Evolutionary conservation across 2,797 vertebrate species (phyloP), one percentile per base, ranked within the genome.

Genomic region (Dipus sagitta): DNA sequence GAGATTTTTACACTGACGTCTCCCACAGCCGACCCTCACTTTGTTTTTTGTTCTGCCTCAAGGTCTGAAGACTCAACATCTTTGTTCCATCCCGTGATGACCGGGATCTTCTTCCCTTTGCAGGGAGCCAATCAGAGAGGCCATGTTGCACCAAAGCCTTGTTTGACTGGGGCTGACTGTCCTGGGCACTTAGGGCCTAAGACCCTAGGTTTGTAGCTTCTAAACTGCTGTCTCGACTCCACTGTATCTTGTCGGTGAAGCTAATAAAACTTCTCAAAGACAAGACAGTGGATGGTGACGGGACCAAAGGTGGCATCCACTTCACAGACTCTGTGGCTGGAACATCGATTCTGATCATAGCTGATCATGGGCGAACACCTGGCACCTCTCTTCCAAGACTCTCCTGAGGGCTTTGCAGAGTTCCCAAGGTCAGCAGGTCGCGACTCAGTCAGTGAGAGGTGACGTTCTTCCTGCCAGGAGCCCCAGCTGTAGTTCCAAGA

Each of bases 231-330:
- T 92, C 58, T 92, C 91, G 71, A 85, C 87, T 70, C 77, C 38
- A 74, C 85, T 76, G 88, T 58, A 71, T 58, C 42, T 67, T 64
- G 62, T 32, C 60, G 76, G 77, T 2, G 24, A 93, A 90, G 34
- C 85, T 91, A 79, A 95, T 85, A 89, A 91, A 97, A 82, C 54
- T 58, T 28, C 70, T 75, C 28, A 2, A 86, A 90, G 68, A 89
- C 67, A 78, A 65, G 85, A 68, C 34, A 26, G 74, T 75, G 90
- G 75, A 47, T 20, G 64, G 23, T 24, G 76, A 75, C 64, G 65
- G 75, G 65, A 82, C 79, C 77, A 88, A 96, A 85, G 42, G 92
- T 86, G 86, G 90, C 28, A 85, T 38, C 42, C 17, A n/a, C 76
- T 87, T 92, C 60, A 30, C 9, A 82, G 86, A 79, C 34, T 70